These are phyloP conservation scores for Oasisia sp. DNA, from an alignment of 2,888 invertebrate species.

Conservation along the genomic window DNA sequence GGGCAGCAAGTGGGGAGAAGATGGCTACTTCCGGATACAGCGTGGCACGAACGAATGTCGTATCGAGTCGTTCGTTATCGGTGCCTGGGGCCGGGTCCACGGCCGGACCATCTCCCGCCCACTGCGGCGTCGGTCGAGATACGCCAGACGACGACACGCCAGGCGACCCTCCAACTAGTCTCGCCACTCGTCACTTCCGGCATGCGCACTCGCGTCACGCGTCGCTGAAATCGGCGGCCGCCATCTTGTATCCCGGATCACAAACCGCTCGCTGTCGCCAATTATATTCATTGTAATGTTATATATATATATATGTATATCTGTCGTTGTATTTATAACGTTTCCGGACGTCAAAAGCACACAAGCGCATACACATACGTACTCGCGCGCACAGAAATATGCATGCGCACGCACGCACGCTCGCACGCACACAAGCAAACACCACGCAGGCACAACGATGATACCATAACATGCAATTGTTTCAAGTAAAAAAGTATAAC, in stretches of 20 bases:
- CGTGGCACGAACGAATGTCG: constrained; percentile 87
- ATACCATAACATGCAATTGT: neutral
- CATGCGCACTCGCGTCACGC: neutral
- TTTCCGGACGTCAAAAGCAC: neutral
- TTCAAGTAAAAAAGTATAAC: neutral
- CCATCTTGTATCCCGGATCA: neutral
- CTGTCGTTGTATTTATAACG: neutral
- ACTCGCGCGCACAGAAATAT: neutral
- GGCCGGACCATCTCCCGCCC: constrained; percentile 31
- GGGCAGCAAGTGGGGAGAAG: constrained; percentile 91
- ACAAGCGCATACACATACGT: neutral
- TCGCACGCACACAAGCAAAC: neutral
- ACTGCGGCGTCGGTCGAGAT: neutral
- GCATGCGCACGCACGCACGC: neutral
- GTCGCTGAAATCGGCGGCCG: neutral
- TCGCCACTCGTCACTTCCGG: neutral
- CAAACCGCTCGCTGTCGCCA: neutral
- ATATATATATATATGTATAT: neutral
- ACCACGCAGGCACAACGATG: neutral
- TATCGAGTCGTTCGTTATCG: constrained; percentile 89
- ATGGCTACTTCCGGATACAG: constrained; percentile 87
- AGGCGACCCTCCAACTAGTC: neutral
- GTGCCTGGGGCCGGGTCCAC: constrained; percentile 71
- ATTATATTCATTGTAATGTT: neutral
- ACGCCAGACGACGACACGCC: neutral